These are phyloP conservation scores for Lepidostoma basale DNA, from an alignment of 1,140 invertebrate genomes.

Conservation along the genomic window DNA sequence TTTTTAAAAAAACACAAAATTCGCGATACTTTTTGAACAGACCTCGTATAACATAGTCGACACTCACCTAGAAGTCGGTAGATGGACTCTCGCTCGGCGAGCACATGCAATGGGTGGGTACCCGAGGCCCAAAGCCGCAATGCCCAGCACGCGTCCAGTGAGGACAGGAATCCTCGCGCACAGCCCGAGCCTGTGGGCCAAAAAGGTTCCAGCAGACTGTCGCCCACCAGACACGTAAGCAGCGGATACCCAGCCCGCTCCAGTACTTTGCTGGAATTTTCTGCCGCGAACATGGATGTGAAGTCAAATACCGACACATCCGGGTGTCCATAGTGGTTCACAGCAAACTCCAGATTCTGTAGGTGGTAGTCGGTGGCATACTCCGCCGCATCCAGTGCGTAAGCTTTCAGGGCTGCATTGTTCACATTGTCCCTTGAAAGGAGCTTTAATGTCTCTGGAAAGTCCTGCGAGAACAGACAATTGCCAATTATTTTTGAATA, in stretches of 20 bases:
- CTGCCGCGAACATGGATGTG: slow-evolving; percentile 97
- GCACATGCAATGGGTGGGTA: slow-evolving; percentile 76
- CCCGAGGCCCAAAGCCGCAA: slow-evolving; percentile 81
- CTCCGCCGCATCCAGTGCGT: slow-evolving; percentile 93
- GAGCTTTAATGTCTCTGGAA: slow-evolving; percentile 85
- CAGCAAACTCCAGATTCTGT: slow-evolving; percentile 90
- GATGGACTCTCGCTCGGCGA: slow-evolving; percentile 94
- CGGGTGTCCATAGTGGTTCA: slow-evolving; percentile 96
- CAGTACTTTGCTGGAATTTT: slow-evolving; percentile 71
- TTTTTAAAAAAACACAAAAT: no score
- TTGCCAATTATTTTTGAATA: no score
- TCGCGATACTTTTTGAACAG: no score
- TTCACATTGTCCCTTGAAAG: slow-evolving; percentile 90
- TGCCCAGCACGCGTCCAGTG: slow-evolving; percentile 95
- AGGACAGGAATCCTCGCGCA: slow-evolving; percentile 94
- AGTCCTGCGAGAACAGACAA: slow-evolving; percentile 73
- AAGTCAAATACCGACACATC: slow-evolving; percentile 99
- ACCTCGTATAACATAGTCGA: not conserved
- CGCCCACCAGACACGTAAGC: slow-evolving; percentile 90
- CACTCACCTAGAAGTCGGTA: slow-evolving; percentile 70
- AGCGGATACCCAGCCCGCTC: slow-evolving; percentile 80
- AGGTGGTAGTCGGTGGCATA: slow-evolving; percentile 94
- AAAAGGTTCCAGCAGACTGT: slow-evolving; percentile 96
- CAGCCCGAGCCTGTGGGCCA: slow-evolving; percentile 99
- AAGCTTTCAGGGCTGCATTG: slow-evolving; percentile 85